These are phyloP conservation scores for Trachythela sp. DNA, from an alignment of 64 coral and sea anemone species.

Conservation along the genomic window DNA sequence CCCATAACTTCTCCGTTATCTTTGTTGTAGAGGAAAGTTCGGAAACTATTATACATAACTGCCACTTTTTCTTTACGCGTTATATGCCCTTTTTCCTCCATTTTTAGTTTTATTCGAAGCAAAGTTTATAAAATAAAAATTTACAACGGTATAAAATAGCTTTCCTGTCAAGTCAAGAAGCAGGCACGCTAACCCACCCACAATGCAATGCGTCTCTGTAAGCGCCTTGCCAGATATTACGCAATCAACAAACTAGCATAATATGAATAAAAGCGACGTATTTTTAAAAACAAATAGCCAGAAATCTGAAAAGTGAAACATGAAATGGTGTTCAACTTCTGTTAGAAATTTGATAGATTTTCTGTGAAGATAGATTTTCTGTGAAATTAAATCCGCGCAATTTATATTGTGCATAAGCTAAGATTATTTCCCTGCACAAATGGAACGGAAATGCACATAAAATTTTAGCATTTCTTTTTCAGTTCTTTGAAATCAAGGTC, in stretches of 20 bases:
- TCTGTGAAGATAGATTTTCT: too few relatives aligned
- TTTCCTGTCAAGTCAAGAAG: neutral
- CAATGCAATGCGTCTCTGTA: neutral
- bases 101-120: neutral
- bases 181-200: neutral
- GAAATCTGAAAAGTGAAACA: neutral
- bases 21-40: neutral
- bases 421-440: neutral
- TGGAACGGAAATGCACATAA: too few relatives aligned
- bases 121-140: neutral
- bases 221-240: neutral
- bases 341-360: too few relatives aligned
- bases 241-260: constrained; percentile 1
- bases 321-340: neutral
- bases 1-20: constrained; percentile 19
- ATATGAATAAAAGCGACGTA: too few relatives aligned
- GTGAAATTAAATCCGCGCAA: too few relatives aligned
- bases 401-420: too few relatives aligned
- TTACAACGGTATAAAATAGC: neutral
- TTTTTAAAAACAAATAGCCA: too few relatives aligned
- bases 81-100: neutral
- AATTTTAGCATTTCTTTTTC: neutral
- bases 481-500: neutral
- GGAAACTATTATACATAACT: neutral
- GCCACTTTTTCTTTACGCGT: neutral